Evolutionary conservation across 2,888 invertebrate species (phyloP).

Genomic region (Sycophila texana): DNA sequence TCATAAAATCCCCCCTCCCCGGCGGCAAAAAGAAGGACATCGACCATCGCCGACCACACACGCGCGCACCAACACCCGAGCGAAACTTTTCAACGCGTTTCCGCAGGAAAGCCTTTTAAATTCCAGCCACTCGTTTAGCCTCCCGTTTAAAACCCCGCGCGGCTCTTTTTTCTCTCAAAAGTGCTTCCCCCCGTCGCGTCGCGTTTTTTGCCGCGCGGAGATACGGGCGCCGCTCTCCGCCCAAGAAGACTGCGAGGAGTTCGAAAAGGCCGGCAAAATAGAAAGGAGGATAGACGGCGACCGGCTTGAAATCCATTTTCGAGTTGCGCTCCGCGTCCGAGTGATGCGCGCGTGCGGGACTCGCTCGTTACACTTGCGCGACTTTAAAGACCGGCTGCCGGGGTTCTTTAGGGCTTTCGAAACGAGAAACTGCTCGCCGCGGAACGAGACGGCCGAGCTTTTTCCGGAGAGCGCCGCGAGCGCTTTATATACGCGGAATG

Average conservation of each 20-base stretch:
- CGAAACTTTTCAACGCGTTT: not conserved
- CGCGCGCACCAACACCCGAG: too few species aligned
- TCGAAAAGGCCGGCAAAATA: not conserved
- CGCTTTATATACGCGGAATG: too few species aligned
- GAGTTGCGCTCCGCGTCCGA: slow-evolving; percentile 36
- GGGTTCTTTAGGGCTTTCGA: too few species aligned
- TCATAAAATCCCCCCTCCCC: too few species aligned
- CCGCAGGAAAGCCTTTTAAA: slow-evolving; percentile 51
- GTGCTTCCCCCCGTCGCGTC: slow-evolving; percentile 20
- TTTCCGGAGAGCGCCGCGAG: too few species aligned
- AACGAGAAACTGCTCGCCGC: too few species aligned
- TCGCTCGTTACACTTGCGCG: too few species aligned
- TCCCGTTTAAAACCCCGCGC: slow-evolving; percentile 34
- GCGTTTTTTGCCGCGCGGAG: not conserved
- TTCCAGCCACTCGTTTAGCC: slow-evolving; percentile 26
- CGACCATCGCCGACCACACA: too few species aligned
- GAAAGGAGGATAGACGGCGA: not conserved
- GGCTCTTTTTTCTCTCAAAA: slow-evolving; percentile 21
- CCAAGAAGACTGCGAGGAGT: not conserved
- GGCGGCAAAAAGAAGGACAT: too few species aligned
- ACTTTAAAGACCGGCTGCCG: too few species aligned
- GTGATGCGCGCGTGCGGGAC: too few species aligned
- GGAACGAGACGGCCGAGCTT: too few species aligned
- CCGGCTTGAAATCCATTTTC: slow-evolving; percentile 56
- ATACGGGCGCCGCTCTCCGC: not conserved